Evolutionary conservation across 30 jellyfish, hydroid and myxozoan species (phyloP).

Genomic region (Clytia hemisphaerica): DNA sequence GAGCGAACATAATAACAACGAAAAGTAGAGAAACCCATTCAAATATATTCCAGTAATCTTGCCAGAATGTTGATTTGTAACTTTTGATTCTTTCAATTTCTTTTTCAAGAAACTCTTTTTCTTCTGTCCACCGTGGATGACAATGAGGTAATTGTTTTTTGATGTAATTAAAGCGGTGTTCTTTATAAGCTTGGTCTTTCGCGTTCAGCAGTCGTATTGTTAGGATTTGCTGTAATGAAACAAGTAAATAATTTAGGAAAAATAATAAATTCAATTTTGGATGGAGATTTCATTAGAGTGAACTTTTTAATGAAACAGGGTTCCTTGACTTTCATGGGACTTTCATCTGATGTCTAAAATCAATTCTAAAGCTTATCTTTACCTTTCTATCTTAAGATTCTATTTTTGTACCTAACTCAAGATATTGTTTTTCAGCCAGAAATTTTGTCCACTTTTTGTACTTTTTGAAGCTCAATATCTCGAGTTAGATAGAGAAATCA

Average conservation of each 20-base stretch:
- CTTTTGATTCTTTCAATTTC: slow-evolving; percentile 45
- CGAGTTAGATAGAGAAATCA: too few relatives aligned
- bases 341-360: not conserved
- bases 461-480: too few relatives aligned
- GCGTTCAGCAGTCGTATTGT: not conserved
- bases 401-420: too few relatives aligned
- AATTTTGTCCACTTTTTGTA: too few relatives aligned
- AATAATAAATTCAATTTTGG: not conserved
- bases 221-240: slow-evolving; percentile 18
- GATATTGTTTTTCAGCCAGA: too few relatives aligned
- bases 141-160: slow-evolving; percentile 37
- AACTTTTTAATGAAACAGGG: too few relatives aligned
- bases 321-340: not conserved
- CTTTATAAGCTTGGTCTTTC: slow-evolving; percentile 15
- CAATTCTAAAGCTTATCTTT: too few relatives aligned
- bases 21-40: slow-evolving; percentile 60
- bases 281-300: too few relatives aligned
- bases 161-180: not conserved
- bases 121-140: slow-evolving; percentile 96
- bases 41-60: slow-evolving; percentile 71
- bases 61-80: slow-evolving; percentile 35
- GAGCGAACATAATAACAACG: slow-evolving; percentile 38
- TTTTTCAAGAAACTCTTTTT: slow-evolving; percentile 43
- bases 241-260: not conserved
- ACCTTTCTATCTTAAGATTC: too few relatives aligned